Base-by-base conservation (phyloP, 2,113 vertebrate genomes). In the Cavia porcellus region DNA sequence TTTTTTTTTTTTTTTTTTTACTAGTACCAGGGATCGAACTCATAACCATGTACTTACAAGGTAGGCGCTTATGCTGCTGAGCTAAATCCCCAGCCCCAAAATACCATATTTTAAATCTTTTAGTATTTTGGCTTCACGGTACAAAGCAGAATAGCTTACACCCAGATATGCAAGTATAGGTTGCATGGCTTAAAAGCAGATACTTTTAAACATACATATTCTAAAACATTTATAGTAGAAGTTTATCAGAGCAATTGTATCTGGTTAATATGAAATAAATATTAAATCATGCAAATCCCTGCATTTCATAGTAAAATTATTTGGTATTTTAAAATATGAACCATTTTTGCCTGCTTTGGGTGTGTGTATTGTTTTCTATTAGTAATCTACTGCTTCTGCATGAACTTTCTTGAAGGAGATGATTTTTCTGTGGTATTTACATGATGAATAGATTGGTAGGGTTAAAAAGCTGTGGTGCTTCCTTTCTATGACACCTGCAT, bases 381-480 rank as follows among this genome's bases (percentile, higher is more conserved):
- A 47, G 47, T 47, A 92, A 86, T 72, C 92, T 92, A n/a, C 77
- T 96, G 93, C 96, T 97, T 94, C 66, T 96, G 77, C 70, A 47
- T 82, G 35, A 42, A 22, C 19, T 96, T 42, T 95, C 68, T 64
- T 19, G 28, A 79, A n/a, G 1, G 24, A 8, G 1, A 6, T 30
- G 57, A n/a, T 85, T 81, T 96, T 90, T 82, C 66, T 79, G n/a
- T 92, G 70, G 8, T 91, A 12, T 92, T 30, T 86, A 77, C 9
- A 30, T 81, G 62, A 86, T 55, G 77, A 75, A 83, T 50, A 79
- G 22, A 95, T 96, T 96, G 30, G n/a, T 89, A 9, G 11, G 52
- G 17, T 96, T 70, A 83, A 90, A 52, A 79, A 94, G 47, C 9
- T 30, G 3, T 89, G 61, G 66, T 90, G 45, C 85, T 96, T 30